These are phyloP conservation scores for Sebastes nivosus DNA, from an alignment of 2,797 vertebrate species.

Conservation along the genomic window DNA sequence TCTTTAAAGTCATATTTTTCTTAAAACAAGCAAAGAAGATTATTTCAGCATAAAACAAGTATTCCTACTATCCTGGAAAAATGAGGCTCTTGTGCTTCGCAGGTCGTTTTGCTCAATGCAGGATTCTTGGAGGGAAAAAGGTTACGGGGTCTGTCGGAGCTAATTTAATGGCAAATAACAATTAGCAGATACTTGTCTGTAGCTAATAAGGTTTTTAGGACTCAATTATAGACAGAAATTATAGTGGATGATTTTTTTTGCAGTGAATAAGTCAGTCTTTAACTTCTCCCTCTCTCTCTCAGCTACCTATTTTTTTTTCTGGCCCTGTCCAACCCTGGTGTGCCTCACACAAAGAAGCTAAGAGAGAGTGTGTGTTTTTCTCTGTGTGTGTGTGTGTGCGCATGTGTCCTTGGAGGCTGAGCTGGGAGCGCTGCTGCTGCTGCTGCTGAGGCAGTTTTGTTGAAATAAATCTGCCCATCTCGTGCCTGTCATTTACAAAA, in stretches of 20 bases:
- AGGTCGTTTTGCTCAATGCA: neutral
- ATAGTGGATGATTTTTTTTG: neutral
- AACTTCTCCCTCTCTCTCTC: neutral
- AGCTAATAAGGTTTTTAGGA: neutral
- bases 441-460: slow-evolving; percentile 33
- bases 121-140: too few species aligned
- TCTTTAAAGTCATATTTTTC: neutral
- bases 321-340: neutral
- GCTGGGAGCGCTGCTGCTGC: neutral
- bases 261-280: neutral
- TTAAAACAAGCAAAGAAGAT: neutral
- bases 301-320: neutral
- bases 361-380: neutral
- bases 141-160: too few species aligned
- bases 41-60: too few species aligned
- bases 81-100: neutral
- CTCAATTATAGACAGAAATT: neutral
- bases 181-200: neutral
- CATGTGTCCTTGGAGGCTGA: slow-evolving; percentile 40
- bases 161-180: neutral
- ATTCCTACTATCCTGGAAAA: neutral
- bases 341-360: slow-evolving; percentile 28
- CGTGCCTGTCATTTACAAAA: slow-evolving; percentile 48
- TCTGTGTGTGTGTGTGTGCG: slow-evolving; percentile 2
- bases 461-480: slow-evolving; percentile 45